Percentiles rank a stretch among this genome's conserved stretches.
Evolutionary conservation across 30 jellyfish, hydroid and myxozoan genomes (phyloP).

Genomic region (Clytia hemisphaerica): DNA sequence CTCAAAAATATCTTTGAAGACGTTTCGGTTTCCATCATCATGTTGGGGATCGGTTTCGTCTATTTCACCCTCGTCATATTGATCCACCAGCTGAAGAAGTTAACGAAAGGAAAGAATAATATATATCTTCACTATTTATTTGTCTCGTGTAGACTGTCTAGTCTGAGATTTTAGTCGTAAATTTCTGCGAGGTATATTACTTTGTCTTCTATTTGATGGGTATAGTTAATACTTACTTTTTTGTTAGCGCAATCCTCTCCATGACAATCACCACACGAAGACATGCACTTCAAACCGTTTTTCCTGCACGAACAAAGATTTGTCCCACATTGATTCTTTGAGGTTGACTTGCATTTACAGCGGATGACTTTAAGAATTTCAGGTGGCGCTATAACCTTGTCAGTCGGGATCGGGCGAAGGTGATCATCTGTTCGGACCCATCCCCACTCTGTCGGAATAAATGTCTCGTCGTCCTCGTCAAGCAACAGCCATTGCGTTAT

Average conservation of each 20-base stretch:
- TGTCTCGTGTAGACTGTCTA: too few relatives aligned
- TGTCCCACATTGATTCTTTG: constrained; percentile 48
- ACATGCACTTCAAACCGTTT: constrained; percentile 33
- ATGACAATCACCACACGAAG: constrained; percentile 50
- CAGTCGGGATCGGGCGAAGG: constrained; percentile 41
- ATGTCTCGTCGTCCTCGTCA: constrained; percentile 26
- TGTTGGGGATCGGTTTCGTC: too few relatives aligned
- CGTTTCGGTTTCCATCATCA: too few relatives aligned
- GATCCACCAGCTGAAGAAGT: too few relatives aligned
- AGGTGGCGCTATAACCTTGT: constrained; percentile 42
- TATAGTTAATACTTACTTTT: too few relatives aligned
- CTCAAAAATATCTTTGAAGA: too few relatives aligned
- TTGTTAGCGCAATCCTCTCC: constrained; percentile 43
- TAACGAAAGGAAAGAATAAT: too few relatives aligned
- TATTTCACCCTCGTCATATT: too few relatives aligned
- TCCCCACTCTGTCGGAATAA: constrained; percentile 19
- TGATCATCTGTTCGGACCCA: constrained; percentile 18
- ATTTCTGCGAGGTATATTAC: too few relatives aligned
- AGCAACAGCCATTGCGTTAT: constrained; percentile 7
- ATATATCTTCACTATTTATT: too few relatives aligned
- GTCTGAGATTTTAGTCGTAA: too few relatives aligned
- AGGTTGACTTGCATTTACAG: constrained; percentile 43
- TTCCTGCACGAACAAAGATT: constrained; percentile 39
- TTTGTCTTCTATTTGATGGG: too few relatives aligned
- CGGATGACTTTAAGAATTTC: constrained; percentile 23